Evolutionary conservation across 1,140 invertebrate species (phyloP), one percentile per base, ranked within the genome.

Genomic region (Brachionus asplanchnoidis): DNA sequence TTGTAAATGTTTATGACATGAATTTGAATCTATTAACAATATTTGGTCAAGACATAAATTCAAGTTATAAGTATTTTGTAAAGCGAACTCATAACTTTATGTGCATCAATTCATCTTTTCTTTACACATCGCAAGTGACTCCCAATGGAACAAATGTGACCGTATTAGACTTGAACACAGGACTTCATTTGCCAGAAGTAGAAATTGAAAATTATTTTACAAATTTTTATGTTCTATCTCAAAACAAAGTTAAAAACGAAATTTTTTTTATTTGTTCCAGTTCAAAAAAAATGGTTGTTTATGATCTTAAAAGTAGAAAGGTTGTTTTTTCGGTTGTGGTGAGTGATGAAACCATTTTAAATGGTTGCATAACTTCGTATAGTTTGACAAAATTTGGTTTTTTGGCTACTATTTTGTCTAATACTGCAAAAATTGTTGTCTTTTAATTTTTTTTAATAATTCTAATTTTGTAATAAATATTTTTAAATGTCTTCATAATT

Each of bases 1-100:
- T 50, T 77, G 50, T 77, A 77, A 77, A 77, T 77, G 73, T 77
- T 50, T 77, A 77, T 26, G 73, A 77, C 20, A 26, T 77, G 20
- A 77, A 77, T 77, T 77, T 77, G 23, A 77, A 77, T 50, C 12
- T 77, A 4, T 53, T 77, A 50, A 77, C 44, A 5, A 50, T 77
- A 44, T 77, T 77, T 23, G 73, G 73, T 14, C 73, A 77, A 50
- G 73, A 77, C 9, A 77, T 77, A 12, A 50, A 77, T 77, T 77
- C 44, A 28, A 26, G 12, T 46, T 50, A 77, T 26, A 77, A 77
- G 46, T 77, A 53, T 77, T 77, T 50, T 77, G 14, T 50, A 3
- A 77, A 77, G 23, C 11, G 73, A 28, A 77, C n/a, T 50, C 42
- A 50, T 50, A 77, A 50, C n/a, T 77, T 50, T 77, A 50, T 77